Evolutionary conservation across 2,797 vertebrate species (phyloP).

Genomic region (Esox masquinongy): DNA sequence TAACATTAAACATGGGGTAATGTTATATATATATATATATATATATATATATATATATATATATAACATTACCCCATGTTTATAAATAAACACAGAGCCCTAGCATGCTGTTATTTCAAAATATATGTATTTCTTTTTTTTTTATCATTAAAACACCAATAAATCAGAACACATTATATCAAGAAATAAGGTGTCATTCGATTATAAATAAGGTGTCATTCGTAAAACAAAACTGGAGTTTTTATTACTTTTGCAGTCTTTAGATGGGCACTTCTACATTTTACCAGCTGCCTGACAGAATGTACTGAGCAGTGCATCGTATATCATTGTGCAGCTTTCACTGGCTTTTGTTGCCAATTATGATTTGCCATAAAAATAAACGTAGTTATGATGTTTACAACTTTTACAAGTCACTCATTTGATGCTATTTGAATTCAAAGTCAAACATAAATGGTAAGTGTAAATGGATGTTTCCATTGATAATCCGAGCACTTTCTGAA

Average conservation of each 20-base stretch:
- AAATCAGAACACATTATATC: neutral
- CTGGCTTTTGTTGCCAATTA: neutral
- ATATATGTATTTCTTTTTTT: neutral
- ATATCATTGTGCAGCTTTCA: slow-evolving; percentile 1
- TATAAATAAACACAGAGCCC: slow-evolving; percentile 33
- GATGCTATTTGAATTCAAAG: neutral
- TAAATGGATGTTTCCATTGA: neutral
- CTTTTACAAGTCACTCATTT: neutral
- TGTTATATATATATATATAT: slow-evolving; percentile 1
- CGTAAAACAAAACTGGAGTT: neutral
- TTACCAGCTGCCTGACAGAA: neutral
- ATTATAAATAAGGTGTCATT: neutral
- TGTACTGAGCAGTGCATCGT: neutral
- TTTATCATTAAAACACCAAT: neutral
- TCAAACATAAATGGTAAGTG: neutral
- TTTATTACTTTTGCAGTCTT: neutral
- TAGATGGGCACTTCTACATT: neutral
- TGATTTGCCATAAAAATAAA: neutral
- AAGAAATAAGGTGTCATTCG: neutral
- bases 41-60: no score
- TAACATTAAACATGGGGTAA: slow-evolving; percentile 43
- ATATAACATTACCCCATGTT: slow-evolving; percentile 33
- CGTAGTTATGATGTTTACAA: neutral
- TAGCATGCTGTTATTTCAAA: slow-evolving; percentile 23
- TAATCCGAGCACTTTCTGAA: neutral